phyloP scores from a whole-genome alignment of 1,140 invertebrate genomes.

The Arion vulgaris region DNA sequence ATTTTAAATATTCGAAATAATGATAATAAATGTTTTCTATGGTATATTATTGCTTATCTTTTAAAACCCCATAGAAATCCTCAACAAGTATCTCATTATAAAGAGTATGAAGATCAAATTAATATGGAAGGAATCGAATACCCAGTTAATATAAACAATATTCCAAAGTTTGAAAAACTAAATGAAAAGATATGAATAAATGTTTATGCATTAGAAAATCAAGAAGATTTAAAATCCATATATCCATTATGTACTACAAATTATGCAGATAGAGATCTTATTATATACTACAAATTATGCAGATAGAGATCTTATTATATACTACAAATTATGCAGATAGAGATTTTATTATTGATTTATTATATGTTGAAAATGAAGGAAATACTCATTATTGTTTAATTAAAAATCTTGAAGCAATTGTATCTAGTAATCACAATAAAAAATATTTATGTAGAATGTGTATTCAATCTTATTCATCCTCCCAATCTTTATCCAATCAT shows the following conservation, averaged over 20 bases:
- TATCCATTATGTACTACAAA: slow-evolving; percentile 5
- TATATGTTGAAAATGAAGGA: slow-evolving; percentile 12
- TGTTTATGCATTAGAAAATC: neutral
- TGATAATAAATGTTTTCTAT: too few relatives aligned
- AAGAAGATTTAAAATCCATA: slow-evolving; percentile 5
- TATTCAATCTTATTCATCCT: neutral
- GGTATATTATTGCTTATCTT: too few relatives aligned
- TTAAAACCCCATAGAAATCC: neutral
- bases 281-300: too few relatives aligned
- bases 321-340: too few relatives aligned
- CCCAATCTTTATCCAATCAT: neutral
- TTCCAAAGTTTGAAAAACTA: slow-evolving; percentile 1
- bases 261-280: too few relatives aligned
- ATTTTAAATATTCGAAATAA: too few relatives aligned
- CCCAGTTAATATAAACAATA: neutral
- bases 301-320: too few relatives aligned
- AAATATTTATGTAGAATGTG: too few relatives aligned
- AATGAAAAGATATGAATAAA: neutral
- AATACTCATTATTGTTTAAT: too few relatives aligned
- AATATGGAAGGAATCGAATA: neutral
- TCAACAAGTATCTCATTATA: neutral
- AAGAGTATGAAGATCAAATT: neutral
- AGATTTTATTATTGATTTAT: slow-evolving; percentile 11
- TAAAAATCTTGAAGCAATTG: too few relatives aligned
- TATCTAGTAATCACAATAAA: too few relatives aligned